Evolutionary conservation across 2,888 invertebrate species (phyloP).

Genomic region (Temnothorax rugatulus): DNA sequence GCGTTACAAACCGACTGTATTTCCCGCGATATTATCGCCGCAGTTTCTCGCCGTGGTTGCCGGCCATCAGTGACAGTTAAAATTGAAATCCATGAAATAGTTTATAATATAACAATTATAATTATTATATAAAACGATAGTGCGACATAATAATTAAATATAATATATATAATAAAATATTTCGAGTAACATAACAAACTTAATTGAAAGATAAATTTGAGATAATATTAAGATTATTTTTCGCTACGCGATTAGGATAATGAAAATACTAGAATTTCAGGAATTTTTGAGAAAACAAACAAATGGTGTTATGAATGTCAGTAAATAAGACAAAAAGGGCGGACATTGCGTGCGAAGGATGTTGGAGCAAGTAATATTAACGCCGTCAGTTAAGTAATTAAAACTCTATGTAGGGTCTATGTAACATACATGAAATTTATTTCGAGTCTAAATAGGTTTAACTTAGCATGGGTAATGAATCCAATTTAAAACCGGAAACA

Average conservation of each 20-base stretch:
- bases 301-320: not conserved
- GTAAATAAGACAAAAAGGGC: not conserved
- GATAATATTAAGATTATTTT: not conserved
- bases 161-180: not conserved
- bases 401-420: not conserved
- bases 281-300: not conserved
- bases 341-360: not conserved
- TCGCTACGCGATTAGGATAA: not conserved
- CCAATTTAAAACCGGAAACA: slow-evolving; percentile 73
- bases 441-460: not conserved
- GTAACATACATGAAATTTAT: not conserved
- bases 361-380: not conserved
- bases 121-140: not conserved
- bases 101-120: not conserved
- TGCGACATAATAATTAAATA: not conserved
- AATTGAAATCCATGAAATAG: not conserved
- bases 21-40: slow-evolving; percentile 56
- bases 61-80: not conserved
- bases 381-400: slow-evolving; percentile 15
- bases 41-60: slow-evolving; percentile 42
- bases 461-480: slow-evolving; percentile 57
- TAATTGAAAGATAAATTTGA: not conserved
- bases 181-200: not conserved
- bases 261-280: not conserved
- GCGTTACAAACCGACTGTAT: slow-evolving; percentile 28